Conservation (phyloP, 2,113 vertebrate species). For the Asarcornis scutulata region DNA sequence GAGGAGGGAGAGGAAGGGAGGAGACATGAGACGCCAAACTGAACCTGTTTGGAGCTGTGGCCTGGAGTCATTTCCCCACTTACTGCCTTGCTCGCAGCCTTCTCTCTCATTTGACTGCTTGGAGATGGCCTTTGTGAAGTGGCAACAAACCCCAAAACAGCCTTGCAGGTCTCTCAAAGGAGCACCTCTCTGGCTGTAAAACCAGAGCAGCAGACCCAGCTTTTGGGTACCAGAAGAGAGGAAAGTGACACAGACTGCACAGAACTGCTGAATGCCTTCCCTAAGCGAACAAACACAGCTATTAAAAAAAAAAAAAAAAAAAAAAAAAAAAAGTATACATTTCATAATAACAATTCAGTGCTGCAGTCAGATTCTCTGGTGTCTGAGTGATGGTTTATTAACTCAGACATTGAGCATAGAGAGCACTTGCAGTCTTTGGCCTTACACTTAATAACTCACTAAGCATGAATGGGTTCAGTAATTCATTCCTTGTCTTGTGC, state of each 20-base stretch:
- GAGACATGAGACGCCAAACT: background rate
- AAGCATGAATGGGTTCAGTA: slow-evolving; percentile 60
- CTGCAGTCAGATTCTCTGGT: background rate
- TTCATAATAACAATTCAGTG: slow-evolving; percentile 28
- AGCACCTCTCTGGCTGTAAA: background rate
- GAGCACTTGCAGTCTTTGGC: slow-evolving; percentile 60
- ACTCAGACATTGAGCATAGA: slow-evolving; percentile 54
- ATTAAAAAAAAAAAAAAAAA: slow-evolving; percentile 20
- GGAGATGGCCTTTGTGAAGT: background rate
- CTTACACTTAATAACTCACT: slow-evolving; percentile 72
- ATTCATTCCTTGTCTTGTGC: slow-evolving; percentile 61
- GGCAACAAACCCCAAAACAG: background rate
- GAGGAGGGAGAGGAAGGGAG: background rate
- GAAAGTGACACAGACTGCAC: background rate
- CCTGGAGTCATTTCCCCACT: background rate
- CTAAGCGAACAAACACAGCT: slow-evolving; percentile 1
- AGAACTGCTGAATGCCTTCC: background rate
- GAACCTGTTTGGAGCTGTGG: background rate
- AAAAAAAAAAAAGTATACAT: background rate
- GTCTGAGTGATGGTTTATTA: slow-evolving; percentile 71
- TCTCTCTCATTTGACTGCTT: background rate
- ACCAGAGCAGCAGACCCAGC: background rate
- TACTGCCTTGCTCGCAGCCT: background rate
- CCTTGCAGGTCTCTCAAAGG: background rate
- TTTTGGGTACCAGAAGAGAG: background rate